phyloP scores from a whole-genome alignment of 1,140 invertebrate species.

The Ceratina japonica region DNA sequence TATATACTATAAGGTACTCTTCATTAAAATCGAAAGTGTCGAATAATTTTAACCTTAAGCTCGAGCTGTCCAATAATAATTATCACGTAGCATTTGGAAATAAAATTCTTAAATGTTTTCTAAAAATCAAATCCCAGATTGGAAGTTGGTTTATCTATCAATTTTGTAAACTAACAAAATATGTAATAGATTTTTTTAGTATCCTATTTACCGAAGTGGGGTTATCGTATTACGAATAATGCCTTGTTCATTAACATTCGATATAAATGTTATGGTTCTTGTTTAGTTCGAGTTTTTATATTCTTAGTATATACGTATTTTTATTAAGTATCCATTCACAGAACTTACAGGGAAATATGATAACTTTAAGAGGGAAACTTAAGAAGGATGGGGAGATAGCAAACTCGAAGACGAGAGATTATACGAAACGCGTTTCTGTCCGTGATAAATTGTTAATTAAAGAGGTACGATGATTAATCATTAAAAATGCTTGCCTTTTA shows the following conservation, averaged over 20 bases:
- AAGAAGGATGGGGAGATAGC: constrained; percentile 83
- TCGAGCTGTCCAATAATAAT: neutral
- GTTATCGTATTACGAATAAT: constrained; percentile 8
- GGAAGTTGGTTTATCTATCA: neutral
- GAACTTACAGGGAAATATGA: constrained; percentile 80
- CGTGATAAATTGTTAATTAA: constrained; percentile 91
- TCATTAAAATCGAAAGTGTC: neutral
- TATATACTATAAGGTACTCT: constrained; percentile 18
- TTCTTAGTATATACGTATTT: neutral
- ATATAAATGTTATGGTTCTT: neutral
- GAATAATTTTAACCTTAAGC: constrained; percentile 38
- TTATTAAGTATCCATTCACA: constrained; percentile 5
- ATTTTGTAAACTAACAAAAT: neutral
- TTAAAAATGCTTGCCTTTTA: neutral
- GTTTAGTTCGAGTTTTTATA: neutral
- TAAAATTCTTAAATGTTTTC: neutral
- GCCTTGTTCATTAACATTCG: neutral
- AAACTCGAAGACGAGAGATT: constrained; percentile 74
- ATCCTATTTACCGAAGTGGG: neutral
- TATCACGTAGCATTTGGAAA: constrained; percentile 8
- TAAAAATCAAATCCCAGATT: neutral
- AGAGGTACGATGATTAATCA: constrained; percentile 81
- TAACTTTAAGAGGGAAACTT: constrained; percentile 89
- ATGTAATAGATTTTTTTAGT: too few relatives aligned
- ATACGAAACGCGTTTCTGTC: constrained; percentile 86